phyloP scores from a whole-genome alignment of 1,140 invertebrate species.

The Drosophila ohnishii region DNA sequence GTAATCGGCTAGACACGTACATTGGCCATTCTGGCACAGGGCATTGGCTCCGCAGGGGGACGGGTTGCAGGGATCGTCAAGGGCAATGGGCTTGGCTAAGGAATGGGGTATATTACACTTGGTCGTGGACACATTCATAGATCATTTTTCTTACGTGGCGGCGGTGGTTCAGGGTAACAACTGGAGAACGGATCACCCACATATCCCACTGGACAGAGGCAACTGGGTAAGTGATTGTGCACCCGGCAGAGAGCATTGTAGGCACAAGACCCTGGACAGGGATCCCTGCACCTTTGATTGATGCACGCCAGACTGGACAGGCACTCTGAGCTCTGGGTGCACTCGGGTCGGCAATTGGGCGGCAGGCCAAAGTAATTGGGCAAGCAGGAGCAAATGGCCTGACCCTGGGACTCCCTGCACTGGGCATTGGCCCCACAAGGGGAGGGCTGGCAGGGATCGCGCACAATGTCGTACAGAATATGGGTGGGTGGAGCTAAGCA shows the following conservation, averaged over 20 bases:
- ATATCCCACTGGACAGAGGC: constrained; percentile 86
- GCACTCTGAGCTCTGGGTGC: constrained; percentile 85
- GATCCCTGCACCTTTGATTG: constrained; percentile 86
- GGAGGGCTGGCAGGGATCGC: constrained; percentile 85
- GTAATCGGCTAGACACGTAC: constrained; percentile 85
- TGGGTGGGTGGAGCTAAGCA: constrained; percentile 85
- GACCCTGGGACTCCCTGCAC: constrained; percentile 52
- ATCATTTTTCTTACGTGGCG: constrained; percentile 48
- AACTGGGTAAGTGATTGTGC: constrained; percentile 87
- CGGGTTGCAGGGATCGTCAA: constrained; percentile 85
- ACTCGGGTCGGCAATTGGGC: constrained; percentile 86
- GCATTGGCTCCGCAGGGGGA: constrained; percentile 88
- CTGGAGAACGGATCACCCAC: constrained; percentile 87
- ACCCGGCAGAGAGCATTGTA: constrained; percentile 87
- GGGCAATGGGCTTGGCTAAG: constrained; percentile 68
- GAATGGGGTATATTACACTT: constrained; percentile 58
- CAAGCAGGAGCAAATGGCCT: constrained; percentile 84
- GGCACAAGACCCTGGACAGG: constrained; percentile 86
- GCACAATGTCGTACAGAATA: constrained; percentile 74
- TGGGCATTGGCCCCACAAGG: constrained; percentile 73
- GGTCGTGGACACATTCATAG: neutral
- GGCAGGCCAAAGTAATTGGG: constrained; percentile 84
- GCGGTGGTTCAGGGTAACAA: constrained; percentile 62
- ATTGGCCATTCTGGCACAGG: constrained; percentile 86
- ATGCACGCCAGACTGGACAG: constrained; percentile 84